These are phyloP conservation scores for Chionis minor DNA, from an alignment of 2,113 vertebrate species.

Conservation along the genomic window DNA sequence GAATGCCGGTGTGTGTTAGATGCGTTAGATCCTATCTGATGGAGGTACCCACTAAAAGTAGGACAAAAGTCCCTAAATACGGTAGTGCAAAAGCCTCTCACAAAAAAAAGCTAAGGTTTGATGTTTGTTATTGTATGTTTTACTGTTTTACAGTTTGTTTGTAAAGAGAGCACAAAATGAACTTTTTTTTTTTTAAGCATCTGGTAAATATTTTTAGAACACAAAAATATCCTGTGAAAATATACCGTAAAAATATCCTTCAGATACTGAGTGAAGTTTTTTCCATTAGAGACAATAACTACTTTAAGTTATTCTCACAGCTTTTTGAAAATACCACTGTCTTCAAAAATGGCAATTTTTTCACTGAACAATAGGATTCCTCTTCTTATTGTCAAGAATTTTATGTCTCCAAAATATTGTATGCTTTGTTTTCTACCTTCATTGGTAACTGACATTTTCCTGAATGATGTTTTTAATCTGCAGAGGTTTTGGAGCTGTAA, in stretches of 20 bases:
- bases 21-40: neutral
- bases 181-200: neutral
- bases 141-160: neutral
- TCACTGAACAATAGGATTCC: neutral
- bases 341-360: neutral
- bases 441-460: neutral
- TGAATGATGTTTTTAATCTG: neutral
- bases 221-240: neutral
- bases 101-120: neutral
- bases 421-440: neutral
- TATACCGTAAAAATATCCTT: neutral
- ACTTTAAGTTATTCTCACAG: neutral
- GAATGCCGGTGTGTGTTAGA: neutral
- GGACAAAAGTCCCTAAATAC: neutral
- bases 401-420: neutral
- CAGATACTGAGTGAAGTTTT: neutral
- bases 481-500: neutral
- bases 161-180: neutral
- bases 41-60: neutral
- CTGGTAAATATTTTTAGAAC: neutral
- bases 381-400: neutral
- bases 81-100: neutral
- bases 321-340: neutral
- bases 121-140: neutral
- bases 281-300: neutral